Conservation (phyloP, 2,888 invertebrate genomes). For the Toxonevra muliebris region DNA sequence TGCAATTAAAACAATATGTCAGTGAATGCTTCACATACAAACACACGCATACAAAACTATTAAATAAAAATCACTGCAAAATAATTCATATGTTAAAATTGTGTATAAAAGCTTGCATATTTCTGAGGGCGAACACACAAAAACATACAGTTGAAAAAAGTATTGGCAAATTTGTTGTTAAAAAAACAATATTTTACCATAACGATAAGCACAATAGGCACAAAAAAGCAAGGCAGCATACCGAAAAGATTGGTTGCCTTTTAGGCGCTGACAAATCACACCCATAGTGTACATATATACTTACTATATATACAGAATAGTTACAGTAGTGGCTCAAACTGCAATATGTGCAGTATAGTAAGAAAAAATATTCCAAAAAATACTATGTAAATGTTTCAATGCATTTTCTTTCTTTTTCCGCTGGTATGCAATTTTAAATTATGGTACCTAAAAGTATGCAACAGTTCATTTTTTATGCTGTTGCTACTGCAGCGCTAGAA, state of each 20-base stretch:
- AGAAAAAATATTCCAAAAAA: background rate
- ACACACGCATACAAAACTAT: slow-evolving; percentile 15
- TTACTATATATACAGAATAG: slow-evolving; percentile 5
- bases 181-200: slow-evolving; percentile 25
- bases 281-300: slow-evolving; percentile 12
- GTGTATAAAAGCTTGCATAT: slow-evolving; percentile 1
- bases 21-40: background rate
- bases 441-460: slow-evolving; percentile 50
- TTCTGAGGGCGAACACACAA: background rate
- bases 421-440: slow-evolving; percentile 42
- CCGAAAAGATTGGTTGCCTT: slow-evolving; percentile 37
- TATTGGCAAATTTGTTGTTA: slow-evolving; percentile 36
- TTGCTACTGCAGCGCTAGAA: no score
- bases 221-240: background rate
- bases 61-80: slow-evolving; percentile 27
- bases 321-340: background rate
- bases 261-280: slow-evolving; percentile 58
- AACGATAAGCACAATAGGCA: slow-evolving; percentile 18
- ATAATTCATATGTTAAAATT: slow-evolving; percentile 6
- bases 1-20: slow-evolving; percentile 53
- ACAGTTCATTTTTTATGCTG: slow-evolving; percentile 38
- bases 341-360: background rate
- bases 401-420: slow-evolving; percentile 30
- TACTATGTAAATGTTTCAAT: background rate
- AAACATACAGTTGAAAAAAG: background rate